Percentiles rank a stretch among this genome's conserved stretches.
Evolutionary conservation across 2,797 vertebrate genomes (phyloP).

Genomic region (Crenichthys baileyi): DNA sequence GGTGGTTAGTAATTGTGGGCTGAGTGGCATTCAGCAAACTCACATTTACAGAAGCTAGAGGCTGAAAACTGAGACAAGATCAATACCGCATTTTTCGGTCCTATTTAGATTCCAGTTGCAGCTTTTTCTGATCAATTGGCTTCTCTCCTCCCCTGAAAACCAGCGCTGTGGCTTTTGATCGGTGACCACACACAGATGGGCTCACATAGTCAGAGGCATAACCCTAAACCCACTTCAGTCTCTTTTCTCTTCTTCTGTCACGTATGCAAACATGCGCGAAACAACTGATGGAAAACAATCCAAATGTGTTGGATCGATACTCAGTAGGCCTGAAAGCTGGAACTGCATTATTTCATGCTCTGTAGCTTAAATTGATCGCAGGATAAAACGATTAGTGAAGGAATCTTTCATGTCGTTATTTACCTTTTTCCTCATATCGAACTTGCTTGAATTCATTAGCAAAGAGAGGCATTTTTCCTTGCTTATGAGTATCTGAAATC

Average conservation of each 20-base stretch:
- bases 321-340: slow-evolving; percentile 63
- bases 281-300: slow-evolving; percentile 31
- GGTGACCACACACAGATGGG: slow-evolving; percentile 54
- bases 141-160: slow-evolving; percentile 52
- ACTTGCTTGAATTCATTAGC: slow-evolving; percentile 43
- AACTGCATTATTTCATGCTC: slow-evolving; percentile 79
- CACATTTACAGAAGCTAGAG: slow-evolving; percentile 37
- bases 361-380: slow-evolving; percentile 74
- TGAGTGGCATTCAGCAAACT: slow-evolving; percentile 42
- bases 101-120: slow-evolving; percentile 77
- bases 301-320: slow-evolving; percentile 73
- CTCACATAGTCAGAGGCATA: slow-evolving; percentile 38
- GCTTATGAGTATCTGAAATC: slow-evolving; percentile 32
- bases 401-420: slow-evolving; percentile 64
- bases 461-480: slow-evolving; percentile 41
- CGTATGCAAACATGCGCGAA: slow-evolving; percentile 6
- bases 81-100: slow-evolving; percentile 59
- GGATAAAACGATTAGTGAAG: slow-evolving; percentile 75
- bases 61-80: slow-evolving; percentile 57
- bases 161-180: slow-evolving; percentile 56
- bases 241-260: slow-evolving; percentile 11
- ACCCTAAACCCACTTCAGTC: slow-evolving; percentile 24
- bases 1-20: slow-evolving; percentile 35
- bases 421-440: slow-evolving; percentile 32
- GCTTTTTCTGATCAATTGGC: slow-evolving; percentile 76